Evolutionary conservation across 2,797 vertebrate genomes (phyloP).

Genomic region (Rhinatrema bivittatum): DNA sequence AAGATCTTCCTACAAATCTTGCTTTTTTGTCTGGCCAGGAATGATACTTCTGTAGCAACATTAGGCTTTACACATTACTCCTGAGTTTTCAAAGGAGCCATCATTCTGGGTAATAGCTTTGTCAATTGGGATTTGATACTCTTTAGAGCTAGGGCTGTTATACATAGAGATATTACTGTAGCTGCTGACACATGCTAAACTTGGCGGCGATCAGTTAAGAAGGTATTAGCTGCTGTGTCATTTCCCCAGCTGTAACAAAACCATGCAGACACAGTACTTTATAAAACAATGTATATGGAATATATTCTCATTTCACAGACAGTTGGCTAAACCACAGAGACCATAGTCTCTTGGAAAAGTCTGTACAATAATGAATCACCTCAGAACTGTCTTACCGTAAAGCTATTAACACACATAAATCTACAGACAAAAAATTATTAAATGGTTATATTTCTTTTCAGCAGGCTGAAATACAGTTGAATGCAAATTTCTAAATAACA

Average conservation of each 20-base stretch:
- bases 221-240: slow-evolving; percentile 1
- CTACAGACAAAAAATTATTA: too few species aligned
- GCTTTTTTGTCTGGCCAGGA: background rate
- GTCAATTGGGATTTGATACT: background rate
- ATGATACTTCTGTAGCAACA: background rate
- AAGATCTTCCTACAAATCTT: too few species aligned
- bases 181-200: background rate
- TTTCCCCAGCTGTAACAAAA: slow-evolving; percentile 5
- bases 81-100: background rate
- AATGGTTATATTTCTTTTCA: too few species aligned
- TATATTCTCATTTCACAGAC: background rate
- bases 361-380: background rate
- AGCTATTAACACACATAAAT: too few species aligned
- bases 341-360: fast-evolving
- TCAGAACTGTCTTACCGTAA: too few species aligned
- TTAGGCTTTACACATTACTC: background rate
- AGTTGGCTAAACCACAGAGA: background rate
- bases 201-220: slow-evolving; percentile 3
- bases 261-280: background rate
- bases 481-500: too few species aligned
- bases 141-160: background rate
- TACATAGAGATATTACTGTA: background rate
- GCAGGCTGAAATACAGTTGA: too few species aligned
- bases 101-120: slow-evolving; percentile 2
- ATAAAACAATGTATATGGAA: slow-evolving; percentile 1